A percentile compares a stretch with the other conserved stretches of the same genome.
These are phyloP conservation scores for Carcinoscorpius rotundicauda DNA, from an alignment of 1,140 invertebrate species.

Conservation along the genomic window DNA sequence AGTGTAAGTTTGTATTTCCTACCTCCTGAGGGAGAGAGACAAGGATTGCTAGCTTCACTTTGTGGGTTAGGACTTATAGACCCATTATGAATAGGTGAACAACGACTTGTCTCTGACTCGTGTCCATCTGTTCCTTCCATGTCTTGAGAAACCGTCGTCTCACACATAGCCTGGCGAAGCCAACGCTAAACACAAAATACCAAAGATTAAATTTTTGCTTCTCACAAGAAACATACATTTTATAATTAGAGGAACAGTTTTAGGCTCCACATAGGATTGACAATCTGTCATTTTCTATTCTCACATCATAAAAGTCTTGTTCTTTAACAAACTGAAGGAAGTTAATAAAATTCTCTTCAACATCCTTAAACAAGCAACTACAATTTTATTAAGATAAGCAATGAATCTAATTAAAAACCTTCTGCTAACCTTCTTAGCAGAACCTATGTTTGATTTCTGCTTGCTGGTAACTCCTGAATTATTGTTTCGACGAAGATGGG, in stretches of 20 bases:
- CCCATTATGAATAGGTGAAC: conserved; percentile 12
- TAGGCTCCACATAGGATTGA: no score
- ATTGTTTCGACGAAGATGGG: conserved; percentile 30
- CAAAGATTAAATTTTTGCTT: no score
- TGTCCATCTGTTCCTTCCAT: conserved; percentile 31
- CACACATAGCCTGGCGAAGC: conserved; percentile 89
- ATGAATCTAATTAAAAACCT: no score
- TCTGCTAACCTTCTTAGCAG: conserved; percentile 59
- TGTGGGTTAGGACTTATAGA: conserved; percentile 13
- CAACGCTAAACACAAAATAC: conserved; percentile 42
- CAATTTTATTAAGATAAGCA: no score
- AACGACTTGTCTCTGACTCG: not conserved
- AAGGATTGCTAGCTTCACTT: conserved; percentile 21
- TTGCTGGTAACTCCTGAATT: conserved; percentile 17
- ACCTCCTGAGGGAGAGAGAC: conserved; percentile 20
- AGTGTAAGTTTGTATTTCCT: no score
- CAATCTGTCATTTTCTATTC: no score
- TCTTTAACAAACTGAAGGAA: no score
- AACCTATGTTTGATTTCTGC: conserved; percentile 33
- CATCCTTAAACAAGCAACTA: no score
- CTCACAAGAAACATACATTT: no score
- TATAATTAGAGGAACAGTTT: no score
- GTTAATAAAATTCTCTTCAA: no score
- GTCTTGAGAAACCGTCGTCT: conserved; percentile 44
- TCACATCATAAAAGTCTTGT: no score